A percentile compares a stretch with the other conserved stretches of the same genome.
Conservation (phyloP, 1,140 invertebrate species). For the Euura saliciscinereae region DNA sequence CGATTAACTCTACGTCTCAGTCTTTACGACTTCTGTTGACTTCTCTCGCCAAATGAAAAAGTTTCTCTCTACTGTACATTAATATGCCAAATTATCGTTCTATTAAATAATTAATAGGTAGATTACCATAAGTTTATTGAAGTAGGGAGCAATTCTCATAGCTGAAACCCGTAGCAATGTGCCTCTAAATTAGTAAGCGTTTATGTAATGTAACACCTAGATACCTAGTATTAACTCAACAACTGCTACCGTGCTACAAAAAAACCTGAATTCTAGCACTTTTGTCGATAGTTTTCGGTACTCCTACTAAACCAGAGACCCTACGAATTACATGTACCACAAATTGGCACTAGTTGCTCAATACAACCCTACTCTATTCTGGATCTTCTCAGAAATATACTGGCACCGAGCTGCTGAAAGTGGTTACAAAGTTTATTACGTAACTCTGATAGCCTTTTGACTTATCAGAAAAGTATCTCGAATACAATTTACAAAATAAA, state of each 20-base stretch:
- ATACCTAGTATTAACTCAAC: slow-evolving; percentile 37
- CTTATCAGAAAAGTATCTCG: neutral
- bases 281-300: slow-evolving; percentile 39
- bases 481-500: neutral
- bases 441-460: too few relatives aligned
- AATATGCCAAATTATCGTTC: slow-evolving; percentile 45
- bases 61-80: slow-evolving; percentile 34
- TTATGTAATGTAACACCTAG: slow-evolving; percentile 51
- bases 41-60: slow-evolving; percentile 7
- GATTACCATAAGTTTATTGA: slow-evolving; percentile 47
- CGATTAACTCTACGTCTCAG: too few relatives aligned
- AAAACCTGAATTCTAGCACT: slow-evolving; percentile 46
- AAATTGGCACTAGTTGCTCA: slow-evolving; percentile 45
- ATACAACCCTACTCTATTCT: slow-evolving; percentile 26
- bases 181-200: slow-evolving; percentile 59
- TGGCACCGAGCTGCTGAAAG: slow-evolving; percentile 26
- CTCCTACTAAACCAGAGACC: slow-evolving; percentile 42
- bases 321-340: slow-evolving; percentile 30
- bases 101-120: slow-evolving; percentile 42
- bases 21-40: too few relatives aligned
- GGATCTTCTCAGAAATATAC: slow-evolving; percentile 47
- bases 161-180: slow-evolving; percentile 59
- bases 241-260: slow-evolving; percentile 33
- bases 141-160: slow-evolving; percentile 52
- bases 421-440: neutral